Percentiles rank a stretch among this genome's conserved stretches.
Conservation (phyloP, 2,113 vertebrate genomes). For the Perognathus longimembris region DNA sequence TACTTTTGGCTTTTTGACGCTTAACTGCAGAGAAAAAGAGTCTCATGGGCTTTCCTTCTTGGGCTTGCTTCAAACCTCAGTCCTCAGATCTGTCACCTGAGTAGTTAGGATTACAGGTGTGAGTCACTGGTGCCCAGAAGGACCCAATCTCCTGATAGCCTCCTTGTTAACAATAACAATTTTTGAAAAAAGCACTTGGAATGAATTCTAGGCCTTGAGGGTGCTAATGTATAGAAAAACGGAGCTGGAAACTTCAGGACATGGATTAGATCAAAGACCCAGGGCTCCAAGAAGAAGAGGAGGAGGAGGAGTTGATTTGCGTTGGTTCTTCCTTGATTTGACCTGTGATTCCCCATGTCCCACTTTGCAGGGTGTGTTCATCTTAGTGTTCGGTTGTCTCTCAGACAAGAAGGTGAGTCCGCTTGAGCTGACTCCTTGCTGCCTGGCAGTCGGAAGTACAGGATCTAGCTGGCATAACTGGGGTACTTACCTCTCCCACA, state of each 20-base stretch:
- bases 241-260: accelerated
- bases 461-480: accelerated
- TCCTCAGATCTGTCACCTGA: too few species aligned
- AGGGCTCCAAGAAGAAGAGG: not conserved
- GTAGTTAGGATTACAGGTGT: too few species aligned
- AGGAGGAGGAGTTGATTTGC: not conserved
- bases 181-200: not conserved
- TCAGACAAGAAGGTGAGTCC: constrained; percentile 82
- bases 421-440: too few species aligned
- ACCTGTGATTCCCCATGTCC: not conserved
- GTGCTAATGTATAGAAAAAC: not conserved
- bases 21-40: too few species aligned
- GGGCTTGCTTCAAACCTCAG: too few species aligned
- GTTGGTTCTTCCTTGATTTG: not conserved
- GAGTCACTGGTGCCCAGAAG: not conserved
- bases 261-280: not conserved
- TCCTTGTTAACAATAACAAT: not conserved
- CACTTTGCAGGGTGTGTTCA: constrained; percentile 79
- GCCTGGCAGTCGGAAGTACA: not conserved
- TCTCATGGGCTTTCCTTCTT: too few species aligned
- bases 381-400: constrained; percentile 81
- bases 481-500: constrained; percentile 8
- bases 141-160: not conserved
- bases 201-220: too few species aligned
- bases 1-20: too few species aligned